These are phyloP conservation scores for Eristalis arbustorum DNA, from an alignment of 2,888 invertebrate genomes.

Conservation along the genomic window DNA sequence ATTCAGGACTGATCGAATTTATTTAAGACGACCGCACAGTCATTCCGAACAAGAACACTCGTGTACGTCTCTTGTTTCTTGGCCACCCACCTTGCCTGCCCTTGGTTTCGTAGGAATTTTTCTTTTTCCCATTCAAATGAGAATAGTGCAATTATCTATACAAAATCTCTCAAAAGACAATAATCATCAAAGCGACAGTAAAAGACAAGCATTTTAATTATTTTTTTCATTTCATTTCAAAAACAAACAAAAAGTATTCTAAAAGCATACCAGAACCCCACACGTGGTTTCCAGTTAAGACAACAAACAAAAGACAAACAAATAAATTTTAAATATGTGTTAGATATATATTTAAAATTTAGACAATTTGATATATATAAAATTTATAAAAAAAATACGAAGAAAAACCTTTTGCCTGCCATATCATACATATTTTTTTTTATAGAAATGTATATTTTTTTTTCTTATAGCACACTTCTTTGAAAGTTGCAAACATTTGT, in stretches of 20 bases:
- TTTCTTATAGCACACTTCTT: background rate
- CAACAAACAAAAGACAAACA: slow-evolving; percentile 16
- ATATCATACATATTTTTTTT: slow-evolving; percentile 52
- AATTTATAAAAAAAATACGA: slow-evolving; percentile 6
- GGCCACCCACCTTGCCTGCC: slow-evolving; percentile 61
- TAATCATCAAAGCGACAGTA: slow-evolving; percentile 38
- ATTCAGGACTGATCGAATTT: slow-evolving; percentile 51
- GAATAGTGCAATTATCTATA: slow-evolving; percentile 60
- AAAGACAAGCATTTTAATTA: background rate
- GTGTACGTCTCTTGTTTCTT: background rate
- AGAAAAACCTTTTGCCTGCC: slow-evolving; percentile 57
- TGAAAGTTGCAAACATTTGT: slow-evolving; percentile 49
- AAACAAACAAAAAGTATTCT: slow-evolving; percentile 23
- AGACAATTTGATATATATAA: slow-evolving; percentile 19
- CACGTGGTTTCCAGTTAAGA: background rate
- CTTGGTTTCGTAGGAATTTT: slow-evolving; percentile 31
- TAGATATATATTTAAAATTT: slow-evolving; percentile 35
- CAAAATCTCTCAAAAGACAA: slow-evolving; percentile 34
- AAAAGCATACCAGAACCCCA: background rate
- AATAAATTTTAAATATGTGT: slow-evolving; percentile 36
- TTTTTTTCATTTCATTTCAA: background rate
- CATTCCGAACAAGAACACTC: slow-evolving; percentile 46
- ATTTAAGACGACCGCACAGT: slow-evolving; percentile 47
- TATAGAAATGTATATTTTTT: slow-evolving; percentile 7
- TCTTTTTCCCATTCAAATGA: slow-evolving; percentile 38